Evolutionary conservation across 1,140 invertebrate genomes (phyloP).

Genomic region (Cydia splendana): DNA sequence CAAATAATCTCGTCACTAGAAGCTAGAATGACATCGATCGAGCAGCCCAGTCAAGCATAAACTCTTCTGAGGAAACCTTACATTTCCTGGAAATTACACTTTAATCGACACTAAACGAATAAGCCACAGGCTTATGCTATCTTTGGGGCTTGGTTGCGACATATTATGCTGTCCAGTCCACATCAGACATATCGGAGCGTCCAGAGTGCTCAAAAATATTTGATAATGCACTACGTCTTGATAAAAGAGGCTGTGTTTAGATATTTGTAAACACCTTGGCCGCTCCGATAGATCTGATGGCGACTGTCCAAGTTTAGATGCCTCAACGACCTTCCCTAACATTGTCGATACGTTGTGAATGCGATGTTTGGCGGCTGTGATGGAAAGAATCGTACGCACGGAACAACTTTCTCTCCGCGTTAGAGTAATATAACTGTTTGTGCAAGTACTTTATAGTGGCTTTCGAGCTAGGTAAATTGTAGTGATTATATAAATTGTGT

Average conservation of each 20-base stretch:
- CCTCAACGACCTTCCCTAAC: conserved; percentile 26
- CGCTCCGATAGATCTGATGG: too few species aligned
- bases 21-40: conserved; percentile 28
- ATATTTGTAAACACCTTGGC: too few species aligned
- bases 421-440: conserved; percentile 32
- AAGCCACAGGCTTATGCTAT: conserved; percentile 6
- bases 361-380: background rate
- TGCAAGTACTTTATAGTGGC: conserved; percentile 13
- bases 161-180: background rate
- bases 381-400: conserved; percentile 28
- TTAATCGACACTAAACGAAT: background rate
- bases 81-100: background rate
- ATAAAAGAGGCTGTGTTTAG: too few species aligned
- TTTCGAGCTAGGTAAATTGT: conserved; percentile 18
- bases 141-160: background rate
- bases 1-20: background rate
- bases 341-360: background rate
- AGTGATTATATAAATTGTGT: conserved; percentile 19
- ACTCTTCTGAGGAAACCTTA: conserved; percentile 27
- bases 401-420: conserved; percentile 32
- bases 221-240: too few species aligned
- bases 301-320: background rate
- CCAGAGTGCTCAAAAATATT: too few species aligned
- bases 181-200: too few species aligned
- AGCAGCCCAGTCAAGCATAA: conserved; percentile 12